Conservation (phyloP, 2,888 invertebrate species). For the Stenchaetothrips biformis region DNA sequence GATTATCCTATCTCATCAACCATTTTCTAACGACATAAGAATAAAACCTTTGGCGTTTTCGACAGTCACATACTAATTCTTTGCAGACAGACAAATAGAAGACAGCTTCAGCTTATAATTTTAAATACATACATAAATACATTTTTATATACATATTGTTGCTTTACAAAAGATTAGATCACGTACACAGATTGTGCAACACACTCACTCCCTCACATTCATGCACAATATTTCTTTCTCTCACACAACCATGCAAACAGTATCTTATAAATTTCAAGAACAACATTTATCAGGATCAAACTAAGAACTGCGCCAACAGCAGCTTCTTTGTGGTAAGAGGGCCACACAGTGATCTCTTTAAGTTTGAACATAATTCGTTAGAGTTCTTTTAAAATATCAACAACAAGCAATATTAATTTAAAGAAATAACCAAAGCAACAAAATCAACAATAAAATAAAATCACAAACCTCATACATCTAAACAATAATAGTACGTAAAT, state of each 20-base stretch:
- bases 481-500: not conserved
- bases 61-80: constrained; percentile 12
- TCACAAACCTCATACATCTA: constrained; percentile 12
- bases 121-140: constrained; percentile 29
- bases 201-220: not conserved
- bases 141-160: constrained; percentile 18
- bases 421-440: not conserved
- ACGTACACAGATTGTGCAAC: too few relatives aligned
- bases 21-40: not conserved
- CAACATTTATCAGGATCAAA: not conserved
- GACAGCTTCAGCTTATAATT: not conserved
- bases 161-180: too few relatives aligned
- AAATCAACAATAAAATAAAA: constrained; percentile 1
- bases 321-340: not conserved
- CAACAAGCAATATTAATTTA: not conserved
- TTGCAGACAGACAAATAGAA: constrained; percentile 1
- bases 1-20: not conserved
- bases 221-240: not conserved
- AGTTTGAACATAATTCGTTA: not conserved
- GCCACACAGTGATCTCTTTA: not conserved
- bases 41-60: constrained; percentile 11
- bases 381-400: not conserved
- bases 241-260: not conserved
- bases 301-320: not conserved
- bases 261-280: not conserved